Base-by-base conservation (phyloP, 2,888 invertebrate genomes). In the Dichetophora obliterata region DNA sequence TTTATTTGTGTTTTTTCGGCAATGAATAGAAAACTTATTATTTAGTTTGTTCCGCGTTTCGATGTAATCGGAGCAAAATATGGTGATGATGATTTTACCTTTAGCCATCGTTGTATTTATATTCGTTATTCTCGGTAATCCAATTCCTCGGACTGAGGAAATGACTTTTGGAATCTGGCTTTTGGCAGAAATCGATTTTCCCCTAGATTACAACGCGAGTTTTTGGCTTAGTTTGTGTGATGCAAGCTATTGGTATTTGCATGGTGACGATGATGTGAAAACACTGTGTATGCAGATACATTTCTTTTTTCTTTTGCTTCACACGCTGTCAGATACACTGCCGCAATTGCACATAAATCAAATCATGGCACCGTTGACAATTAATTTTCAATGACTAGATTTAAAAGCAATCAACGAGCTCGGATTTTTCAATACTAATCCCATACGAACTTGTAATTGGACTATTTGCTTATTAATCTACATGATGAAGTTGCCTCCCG, bases 171-270 rank as follows among this genome's bases (percentile, higher is more conserved):
- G 19, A 24, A 6, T 57, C 37, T 54, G 31, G 34, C 43, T 57
- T 37, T 43, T 57, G 57, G 19, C 6, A 5, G 19, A 71, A 71
- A 71, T 71, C 71, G 71, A 71, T 71, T 71, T 71, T 71, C 57
- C 71, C 11, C 43, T 19, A 43, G 19, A n/a, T 50, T 50, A 24
- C 19, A 27, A 22, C 24, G 22, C 24, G 19, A 5, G 6, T 68
- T 8, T 22, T 24, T 16, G 71, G 9, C 43, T 59, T 57, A 14
- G 54, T 57, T 57, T 22, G 57, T 71, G 34, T n/a, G 37, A 31
- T 27, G 43, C 43, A 43, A 68, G 5, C 24, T 19, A 9, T 71
- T 54, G 9, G 59, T 16, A 57, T 71, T 37, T 43, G 34, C 19
- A 57, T 71, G 19, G 19, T 43, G 34, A 24, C 59, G 71, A 19